Base-by-base conservation (phyloP, 2,888 invertebrate species). In the Galeopsomyia nigrocyanea region DNA sequence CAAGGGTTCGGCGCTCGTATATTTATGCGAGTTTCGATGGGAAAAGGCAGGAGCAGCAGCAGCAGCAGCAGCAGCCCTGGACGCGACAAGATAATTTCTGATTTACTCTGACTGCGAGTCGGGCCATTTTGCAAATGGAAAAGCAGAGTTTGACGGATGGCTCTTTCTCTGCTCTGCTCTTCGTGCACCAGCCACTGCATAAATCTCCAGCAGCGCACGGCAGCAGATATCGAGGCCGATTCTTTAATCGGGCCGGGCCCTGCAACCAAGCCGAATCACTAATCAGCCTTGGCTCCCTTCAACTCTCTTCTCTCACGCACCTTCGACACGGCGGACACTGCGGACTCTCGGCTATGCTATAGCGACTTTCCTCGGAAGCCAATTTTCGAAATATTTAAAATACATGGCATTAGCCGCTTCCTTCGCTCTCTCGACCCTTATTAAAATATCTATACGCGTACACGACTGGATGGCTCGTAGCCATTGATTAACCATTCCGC, bases 351-450 rank as follows among this genome's bases (percentile, higher is more conserved):
- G n/a, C n/a, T n/a, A n/a, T n/a, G n/a, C n/a, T n/a, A n/a, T n/a
- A n/a, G 77, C 73, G 74, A 79, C 79, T 84, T 84, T 85, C 84
- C 83, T 82, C 81, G 84, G 84, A 84, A 83, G 79, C 82, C 84
- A 84, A 85, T 85, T 85, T 85, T 82, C 81, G 81, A 85, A 85
- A 85, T 85, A 85, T 85, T 84, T 84, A 83, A 84, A 86, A 84
- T 80, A 84, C 81, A 82, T 84, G 81, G 79, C 80, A 85, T 84
- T 83, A 82, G 51, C 51, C 58, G 16, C 51, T 51, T 16, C 51
- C n/a, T 31, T 5, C 67, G 51, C 56, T 51, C 49, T n/a, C 65
- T 61, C 57, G 72, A 58, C 66, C 63, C 70, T 75, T 67, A 68
- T 74, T 66, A 74, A 75, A 74, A 77, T 77, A 51, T 51, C 19